Evolutionary conservation across 2,113 vertebrate species (phyloP).

Genomic region (Sylvietta virens): DNA sequence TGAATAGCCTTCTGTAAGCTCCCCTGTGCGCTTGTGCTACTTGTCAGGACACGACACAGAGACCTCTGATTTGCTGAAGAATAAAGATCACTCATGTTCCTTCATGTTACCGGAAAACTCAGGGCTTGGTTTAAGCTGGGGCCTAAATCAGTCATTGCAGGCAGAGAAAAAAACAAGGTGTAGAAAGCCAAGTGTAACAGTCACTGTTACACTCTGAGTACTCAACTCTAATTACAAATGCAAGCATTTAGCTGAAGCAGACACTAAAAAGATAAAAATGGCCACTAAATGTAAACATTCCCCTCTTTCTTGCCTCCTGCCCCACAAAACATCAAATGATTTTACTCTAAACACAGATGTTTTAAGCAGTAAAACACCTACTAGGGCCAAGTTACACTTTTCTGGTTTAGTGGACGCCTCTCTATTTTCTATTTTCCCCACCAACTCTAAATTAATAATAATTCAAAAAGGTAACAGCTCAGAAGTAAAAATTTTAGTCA

Average conservation of each 20-base stretch:
- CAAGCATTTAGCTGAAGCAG: not conserved
- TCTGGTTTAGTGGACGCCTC: not conserved
- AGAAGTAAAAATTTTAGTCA: not conserved
- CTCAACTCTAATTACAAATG: not conserved
- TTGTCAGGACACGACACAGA: not conserved
- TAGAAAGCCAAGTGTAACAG: not conserved
- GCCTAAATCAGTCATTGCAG: not conserved
- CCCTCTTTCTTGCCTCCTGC: not conserved
- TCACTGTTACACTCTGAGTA: not conserved
- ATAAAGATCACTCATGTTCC: not conserved
- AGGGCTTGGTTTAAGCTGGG: not conserved
- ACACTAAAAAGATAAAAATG: not conserved
- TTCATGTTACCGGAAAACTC: not conserved
- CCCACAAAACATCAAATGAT: not conserved
- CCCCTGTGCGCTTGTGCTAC: fast-evolving
- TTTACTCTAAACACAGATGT: not conserved
- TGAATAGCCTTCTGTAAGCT: not conserved
- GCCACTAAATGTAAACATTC: not conserved
- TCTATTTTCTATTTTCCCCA: not conserved
- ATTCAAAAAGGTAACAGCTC: not conserved
- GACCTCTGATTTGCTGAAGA: not conserved
- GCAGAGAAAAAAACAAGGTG: not conserved
- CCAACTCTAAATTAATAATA: not conserved
- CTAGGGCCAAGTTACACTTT: not conserved
- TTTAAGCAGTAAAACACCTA: not conserved